Evolutionary conservation across 2,888 invertebrate genomes (phyloP).

Genomic region (Lithophane leautieri): DNA sequence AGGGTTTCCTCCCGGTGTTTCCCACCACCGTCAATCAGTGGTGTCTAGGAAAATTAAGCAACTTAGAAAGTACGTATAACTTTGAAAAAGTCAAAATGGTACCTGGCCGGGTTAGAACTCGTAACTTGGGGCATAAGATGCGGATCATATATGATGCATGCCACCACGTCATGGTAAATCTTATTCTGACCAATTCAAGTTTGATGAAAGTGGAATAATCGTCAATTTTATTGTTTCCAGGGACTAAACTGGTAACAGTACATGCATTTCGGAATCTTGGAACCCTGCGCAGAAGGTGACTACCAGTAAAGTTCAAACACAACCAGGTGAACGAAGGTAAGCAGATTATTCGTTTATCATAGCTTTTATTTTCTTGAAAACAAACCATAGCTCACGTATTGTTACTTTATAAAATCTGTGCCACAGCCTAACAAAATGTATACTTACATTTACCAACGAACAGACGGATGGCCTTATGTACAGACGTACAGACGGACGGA

Average conservation of each 20-base stretch:
- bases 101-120: no score
- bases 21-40: no score
- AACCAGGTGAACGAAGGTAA: not conserved
- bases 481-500: slow-evolving; percentile 8
- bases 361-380: not conserved
- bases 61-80: no score
- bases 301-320: not conserved
- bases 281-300: no score
- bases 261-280: not conserved
- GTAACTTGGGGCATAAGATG: no score
- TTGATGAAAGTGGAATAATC: not conserved
- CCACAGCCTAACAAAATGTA: slow-evolving; percentile 7
- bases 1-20: no score
- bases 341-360: not conserved
- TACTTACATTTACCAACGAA: slow-evolving; percentile 19
- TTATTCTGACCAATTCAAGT: not conserved
- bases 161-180: no score
- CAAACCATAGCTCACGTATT: not conserved
- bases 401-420: not conserved
- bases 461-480: slow-evolving; percentile 6
- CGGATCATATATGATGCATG: no score
- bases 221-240: not conserved
- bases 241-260: not conserved
- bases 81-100: no score
- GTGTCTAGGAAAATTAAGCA: no score